Conservation (phyloP, 2,113 vertebrate genomes). For the Actenoides lindsayi region DNA sequence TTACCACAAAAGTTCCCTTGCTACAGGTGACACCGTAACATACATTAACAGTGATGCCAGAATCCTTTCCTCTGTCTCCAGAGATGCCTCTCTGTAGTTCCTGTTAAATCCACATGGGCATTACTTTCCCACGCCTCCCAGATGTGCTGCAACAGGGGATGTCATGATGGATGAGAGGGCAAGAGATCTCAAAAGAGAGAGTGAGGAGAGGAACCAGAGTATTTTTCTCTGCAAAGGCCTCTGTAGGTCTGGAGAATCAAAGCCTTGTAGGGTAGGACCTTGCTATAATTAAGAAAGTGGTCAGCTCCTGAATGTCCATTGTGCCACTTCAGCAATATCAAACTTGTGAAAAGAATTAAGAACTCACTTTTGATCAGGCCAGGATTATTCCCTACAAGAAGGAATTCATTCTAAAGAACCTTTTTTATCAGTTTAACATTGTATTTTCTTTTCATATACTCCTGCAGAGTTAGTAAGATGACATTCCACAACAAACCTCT, state of each 20-base stretch:
- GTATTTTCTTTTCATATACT: not conserved
- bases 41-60: not conserved
- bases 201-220: not conserved
- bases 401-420: not conserved
- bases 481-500: not conserved
- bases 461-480: not conserved
- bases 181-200: not conserved
- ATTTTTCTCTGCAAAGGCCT: not conserved
- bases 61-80: not conserved
- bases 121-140: not conserved
- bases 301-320: not conserved
- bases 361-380: not conserved
- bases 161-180: not conserved
- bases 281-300: not conserved
- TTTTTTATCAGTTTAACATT: not conserved
- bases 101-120: rapidly evolving
- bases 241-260: not conserved
- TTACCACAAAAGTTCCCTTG: not conserved
- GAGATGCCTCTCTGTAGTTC: not conserved
- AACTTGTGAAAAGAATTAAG: not conserved
- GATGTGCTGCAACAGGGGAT: not conserved
- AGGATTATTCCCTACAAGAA: not conserved
- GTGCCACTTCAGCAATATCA: not conserved
- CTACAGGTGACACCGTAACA: not conserved
- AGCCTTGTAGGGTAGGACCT: not conserved